Base-by-base conservation (phyloP, 2,888 invertebrate species). In the Andrena bucephala region DNA sequence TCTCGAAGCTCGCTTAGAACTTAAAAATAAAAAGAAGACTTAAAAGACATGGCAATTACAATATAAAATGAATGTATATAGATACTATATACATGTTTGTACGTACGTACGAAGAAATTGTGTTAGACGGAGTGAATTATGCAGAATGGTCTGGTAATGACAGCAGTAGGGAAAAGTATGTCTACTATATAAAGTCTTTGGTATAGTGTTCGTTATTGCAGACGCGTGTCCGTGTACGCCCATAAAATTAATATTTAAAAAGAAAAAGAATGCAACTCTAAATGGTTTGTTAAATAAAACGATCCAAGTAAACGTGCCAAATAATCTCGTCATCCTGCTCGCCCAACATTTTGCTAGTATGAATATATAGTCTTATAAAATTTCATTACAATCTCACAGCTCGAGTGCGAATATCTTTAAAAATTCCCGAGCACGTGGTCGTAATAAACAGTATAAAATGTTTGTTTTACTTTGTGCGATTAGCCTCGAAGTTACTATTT, bases 201-300 rank as follows among this genome's bases (percentile, higher is more conserved):
- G 94, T 91, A 93, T 93, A 90, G 89, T 84, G 86, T 91, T 89
- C 88, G 87, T 91, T 91, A 92, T 92, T 91, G 91, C 90, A 90
- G 89, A 90, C 60, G 67, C 57, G 68, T 60, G 77, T 79, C 65
- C 75, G 70, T 71, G 7, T 52, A 71, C 80, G 63, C 69, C 67
- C 68, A 77, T 60, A 52, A 65, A 81, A 77, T 63, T 77, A 76
- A 31, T 66, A 29, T 79, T 36, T 59, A 76, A 60, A 33, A 50
- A 69, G 52, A 75, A 62, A 77, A 66, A 36, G 72, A 79, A 54
- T 70, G 81, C 57, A 67, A 29, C 69, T 65, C 54, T 83, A 63
- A 62, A 75, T 24, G 36, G 71, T 57, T 54, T 48, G 66, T 85
- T 84, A 81, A 87, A 87, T 80, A 87, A 83, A 75, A 88, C 68